Evolutionary conservation across 2,888 invertebrate genomes (phyloP).

Genomic region (Scaptomyza reducta): DNA sequence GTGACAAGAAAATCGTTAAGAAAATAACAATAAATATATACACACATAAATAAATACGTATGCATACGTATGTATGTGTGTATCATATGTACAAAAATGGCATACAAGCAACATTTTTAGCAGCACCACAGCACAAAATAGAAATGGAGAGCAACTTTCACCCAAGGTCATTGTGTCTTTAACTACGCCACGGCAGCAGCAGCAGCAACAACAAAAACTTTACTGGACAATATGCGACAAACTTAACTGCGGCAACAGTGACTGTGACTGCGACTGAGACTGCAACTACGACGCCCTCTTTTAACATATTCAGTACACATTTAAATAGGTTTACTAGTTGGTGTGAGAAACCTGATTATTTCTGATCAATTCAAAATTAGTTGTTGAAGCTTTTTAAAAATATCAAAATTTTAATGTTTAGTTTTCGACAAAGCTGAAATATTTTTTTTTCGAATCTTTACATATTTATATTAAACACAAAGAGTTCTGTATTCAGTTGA

Average conservation of each 20-base stretch:
- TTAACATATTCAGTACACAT: background rate
- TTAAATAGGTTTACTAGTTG: background rate
- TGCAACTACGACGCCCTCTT: constrained; percentile 6
- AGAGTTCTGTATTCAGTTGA: no score
- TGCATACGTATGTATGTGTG: constrained; percentile 3
- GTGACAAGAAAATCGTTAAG: constrained; percentile 59
- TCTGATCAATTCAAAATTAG: no score
- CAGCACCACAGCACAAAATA: constrained; percentile 60
- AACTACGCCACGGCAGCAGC: constrained; percentile 62
- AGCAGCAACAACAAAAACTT: constrained; percentile 35
- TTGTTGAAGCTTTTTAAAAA: no score
- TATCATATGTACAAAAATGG: constrained; percentile 49
- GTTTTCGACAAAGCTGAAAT: no score
- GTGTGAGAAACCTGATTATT: no score
- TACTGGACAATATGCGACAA: constrained; percentile 66
- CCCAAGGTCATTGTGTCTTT: constrained; percentile 77
- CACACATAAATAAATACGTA: background rate
- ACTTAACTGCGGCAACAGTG: constrained; percentile 29
- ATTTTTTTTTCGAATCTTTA: no score
- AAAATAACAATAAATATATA: constrained; percentile 60
- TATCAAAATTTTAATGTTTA: no score
- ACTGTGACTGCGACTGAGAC: constrained; percentile 17
- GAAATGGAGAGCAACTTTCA: constrained; percentile 80
- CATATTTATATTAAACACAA: no score
- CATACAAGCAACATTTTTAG: constrained; percentile 45